Conservation (phyloP, 1,140 invertebrate genomes). For the Aphelinus atriplicis region DNA sequence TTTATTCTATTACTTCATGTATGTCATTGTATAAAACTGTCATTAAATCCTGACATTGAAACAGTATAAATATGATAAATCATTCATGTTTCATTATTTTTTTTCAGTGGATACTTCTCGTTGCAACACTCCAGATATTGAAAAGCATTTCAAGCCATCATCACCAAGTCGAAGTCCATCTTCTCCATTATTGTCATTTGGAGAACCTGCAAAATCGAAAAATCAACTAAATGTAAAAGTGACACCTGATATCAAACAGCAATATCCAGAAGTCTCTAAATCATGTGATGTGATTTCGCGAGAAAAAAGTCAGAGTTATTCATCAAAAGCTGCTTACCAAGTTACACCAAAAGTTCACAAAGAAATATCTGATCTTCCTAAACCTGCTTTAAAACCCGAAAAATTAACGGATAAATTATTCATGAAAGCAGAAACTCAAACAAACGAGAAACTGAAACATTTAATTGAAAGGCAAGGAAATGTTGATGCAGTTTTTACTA, state of each 20-base stretch:
- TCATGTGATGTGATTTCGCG: no score
- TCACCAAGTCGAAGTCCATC: constrained; percentile 36
- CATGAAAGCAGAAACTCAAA: constrained; percentile 60
- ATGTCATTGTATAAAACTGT: no score
- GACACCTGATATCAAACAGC: not conserved
- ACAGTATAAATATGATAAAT: no score
- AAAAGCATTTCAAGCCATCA: constrained; percentile 62
- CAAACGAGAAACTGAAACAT: constrained; percentile 57
- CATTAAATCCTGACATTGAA: no score
- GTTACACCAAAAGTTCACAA: constrained; percentile 4
- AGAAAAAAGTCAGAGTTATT: not conserved
- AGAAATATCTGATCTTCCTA: not conserved
- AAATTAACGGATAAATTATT: constrained; percentile 61
- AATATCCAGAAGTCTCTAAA: constrained; percentile 30
- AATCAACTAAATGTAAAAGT: constrained; percentile 36
- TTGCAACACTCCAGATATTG: constrained; percentile 56
- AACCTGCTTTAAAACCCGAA: not conserved
- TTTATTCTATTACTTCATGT: no score
- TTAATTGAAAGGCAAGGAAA: constrained; percentile 57
- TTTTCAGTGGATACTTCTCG: constrained; percentile 55
- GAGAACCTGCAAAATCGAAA: constrained; percentile 35
- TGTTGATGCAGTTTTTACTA: constrained; percentile 52
- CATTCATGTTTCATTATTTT: constrained; percentile 1
- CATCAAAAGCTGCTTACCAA: not conserved
- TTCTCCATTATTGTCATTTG: not conserved